These are phyloP conservation scores for Rhinichthys klamathensis DNA, from an alignment of 2,113 vertebrate genomes.

Conservation along the genomic window DNA sequence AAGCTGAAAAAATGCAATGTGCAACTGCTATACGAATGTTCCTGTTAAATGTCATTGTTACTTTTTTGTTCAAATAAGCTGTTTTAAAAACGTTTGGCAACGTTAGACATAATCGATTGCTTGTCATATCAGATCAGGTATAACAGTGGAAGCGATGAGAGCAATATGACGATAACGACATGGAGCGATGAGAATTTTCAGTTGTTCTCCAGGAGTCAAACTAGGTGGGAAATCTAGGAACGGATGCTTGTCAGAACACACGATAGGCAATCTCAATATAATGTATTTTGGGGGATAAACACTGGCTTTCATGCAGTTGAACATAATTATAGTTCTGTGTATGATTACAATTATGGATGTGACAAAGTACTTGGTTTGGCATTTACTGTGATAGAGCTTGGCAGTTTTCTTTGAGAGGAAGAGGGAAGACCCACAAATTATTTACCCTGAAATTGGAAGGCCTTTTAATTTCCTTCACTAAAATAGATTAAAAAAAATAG, in stretches of 20 bases:
- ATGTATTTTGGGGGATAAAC: constrained; percentile 8
- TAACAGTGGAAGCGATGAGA: background rate
- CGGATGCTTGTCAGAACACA: background rate
- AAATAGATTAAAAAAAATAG: background rate
- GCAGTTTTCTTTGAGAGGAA: background rate
- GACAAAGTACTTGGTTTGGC: constrained; percentile 19
- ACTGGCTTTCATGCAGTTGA: constrained; percentile 9
- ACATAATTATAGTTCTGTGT: constrained; percentile 33
- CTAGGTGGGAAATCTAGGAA: background rate
- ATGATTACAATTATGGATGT: constrained; percentile 23
- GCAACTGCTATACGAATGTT: background rate
- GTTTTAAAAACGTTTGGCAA: background rate
- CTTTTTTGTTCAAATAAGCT: too few relatives aligned
- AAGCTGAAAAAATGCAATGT: background rate
- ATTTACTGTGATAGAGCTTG: constrained; percentile 4
- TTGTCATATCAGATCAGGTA: too few relatives aligned
- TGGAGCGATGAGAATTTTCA: background rate
- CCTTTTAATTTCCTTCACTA: background rate
- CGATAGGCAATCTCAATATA: background rate
- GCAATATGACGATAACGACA: background rate
- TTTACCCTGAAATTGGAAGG: background rate
- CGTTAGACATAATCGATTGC: too few relatives aligned
- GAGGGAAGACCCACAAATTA: background rate
- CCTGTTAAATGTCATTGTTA: too few relatives aligned
- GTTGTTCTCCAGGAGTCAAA: background rate